Percentiles rank a stretch among this genome's conserved stretches.
These are phyloP conservation scores for Trachythela sp. DNA, from an alignment of 64 coral and sea anemone species.

Conservation along the genomic window DNA sequence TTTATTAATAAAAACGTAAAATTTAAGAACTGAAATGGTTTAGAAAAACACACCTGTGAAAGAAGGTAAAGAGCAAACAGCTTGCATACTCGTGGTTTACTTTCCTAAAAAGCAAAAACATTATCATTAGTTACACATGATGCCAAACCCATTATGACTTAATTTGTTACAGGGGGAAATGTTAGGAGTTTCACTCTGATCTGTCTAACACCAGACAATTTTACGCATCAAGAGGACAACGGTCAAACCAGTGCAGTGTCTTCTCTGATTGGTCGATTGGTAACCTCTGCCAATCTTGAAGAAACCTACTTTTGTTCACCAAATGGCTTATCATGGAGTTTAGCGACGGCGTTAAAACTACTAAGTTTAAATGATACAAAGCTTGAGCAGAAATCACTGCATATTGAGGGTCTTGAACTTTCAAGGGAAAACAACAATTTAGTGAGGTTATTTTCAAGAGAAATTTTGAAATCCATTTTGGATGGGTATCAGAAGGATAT, in stretches of 20 bases:
- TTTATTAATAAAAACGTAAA: neutral
- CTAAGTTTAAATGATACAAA: slow-evolving; percentile 4
- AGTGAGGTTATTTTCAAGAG: neutral
- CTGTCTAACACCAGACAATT: too few species aligned
- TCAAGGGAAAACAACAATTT: neutral
- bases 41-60: neutral
- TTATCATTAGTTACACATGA: neutral
- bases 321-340: slow-evolving; percentile 67
- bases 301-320: slow-evolving; percentile 57
- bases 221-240: too few species aligned
- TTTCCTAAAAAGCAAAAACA: neutral
- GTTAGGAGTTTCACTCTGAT: too few species aligned
- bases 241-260: too few species aligned
- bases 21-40: too few species aligned
- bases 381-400: neutral
- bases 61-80: neutral
- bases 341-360: slow-evolving; percentile 50
- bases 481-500: neutral
- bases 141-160: too few species aligned
- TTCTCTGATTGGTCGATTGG: too few species aligned
- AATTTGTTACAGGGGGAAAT: too few species aligned
- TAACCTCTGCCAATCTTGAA: too few species aligned
- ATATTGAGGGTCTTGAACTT: neutral
- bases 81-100: neutral
- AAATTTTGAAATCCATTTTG: neutral